Base-by-base conservation (phyloP, 2,888 invertebrate species). In the Trichacis sp. region DNA sequence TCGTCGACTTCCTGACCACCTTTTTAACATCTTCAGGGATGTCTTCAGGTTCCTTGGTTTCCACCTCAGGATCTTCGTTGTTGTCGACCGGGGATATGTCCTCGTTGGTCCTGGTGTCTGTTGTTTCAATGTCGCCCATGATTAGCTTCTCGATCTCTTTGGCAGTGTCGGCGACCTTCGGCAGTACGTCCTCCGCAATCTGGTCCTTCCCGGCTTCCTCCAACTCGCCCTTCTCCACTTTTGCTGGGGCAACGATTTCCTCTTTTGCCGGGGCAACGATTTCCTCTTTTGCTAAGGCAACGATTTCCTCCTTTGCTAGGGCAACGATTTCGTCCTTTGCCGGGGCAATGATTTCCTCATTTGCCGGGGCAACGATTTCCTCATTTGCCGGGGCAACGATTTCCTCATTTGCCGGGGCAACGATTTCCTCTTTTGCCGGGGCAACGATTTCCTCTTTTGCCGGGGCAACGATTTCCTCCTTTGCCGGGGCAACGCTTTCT, bases 101-200 rank as follows among this genome's bases (percentile, higher is more conserved):
- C 24, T 24, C 24, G 8, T 24, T 8, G 24, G 24, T 24, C 24
- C 24, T 24, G 24, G 78, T 76, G 48, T 80, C 81, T 52, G 72
- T 70, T 15, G 64, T 64, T 68, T 83, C 80, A 43, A 73, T 79
- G 54, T 83, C 83, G 51, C 83, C 83, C 82, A 84, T 84, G 78
- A 84, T 84, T 80, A 84, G 82, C 75, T 83, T 84, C 68, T 84
- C 84, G 56, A 84, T 84, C 76, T 84, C 84, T 83, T 84, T 84
- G 81, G 84, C 84, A 78, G 84, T 84, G 65, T 83, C 83, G 49
- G 83, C 84, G 69, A 84, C 81, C 72, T 78, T 83, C 53, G 84
- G 84, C 72, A 83, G 77, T 43, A 82, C 75, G 69, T 80, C 81
- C 15, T 79, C 78, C 17, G 75, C 64, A 53, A 72, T 64, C 17